These are phyloP conservation scores for Protobothrops flavoviridis DNA, from an alignment of 2,113 vertebrate genomes.

Conservation along the genomic window DNA sequence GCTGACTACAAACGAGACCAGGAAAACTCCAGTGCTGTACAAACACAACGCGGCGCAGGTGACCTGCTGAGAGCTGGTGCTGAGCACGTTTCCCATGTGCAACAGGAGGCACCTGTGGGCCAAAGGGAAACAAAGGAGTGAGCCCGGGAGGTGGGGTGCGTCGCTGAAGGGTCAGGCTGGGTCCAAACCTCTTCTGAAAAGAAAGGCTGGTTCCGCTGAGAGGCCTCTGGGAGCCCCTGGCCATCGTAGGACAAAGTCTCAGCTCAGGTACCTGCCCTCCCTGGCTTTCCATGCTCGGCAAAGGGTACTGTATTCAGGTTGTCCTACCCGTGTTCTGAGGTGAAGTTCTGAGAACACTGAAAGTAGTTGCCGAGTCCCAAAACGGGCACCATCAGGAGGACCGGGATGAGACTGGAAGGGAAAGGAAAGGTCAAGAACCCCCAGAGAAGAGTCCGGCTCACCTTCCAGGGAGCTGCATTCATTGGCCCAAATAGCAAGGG, in stretches of 20 bases:
- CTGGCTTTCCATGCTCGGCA: not conserved
- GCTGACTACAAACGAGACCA: constrained; percentile 78
- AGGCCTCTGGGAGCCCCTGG: not conserved
- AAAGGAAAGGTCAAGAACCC: constrained; percentile 5
- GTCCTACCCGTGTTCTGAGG: constrained; percentile 79
- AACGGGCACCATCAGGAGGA: constrained; percentile 82
- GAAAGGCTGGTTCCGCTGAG: not conserved
- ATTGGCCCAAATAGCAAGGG: not conserved
- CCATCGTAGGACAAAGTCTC: not conserved
- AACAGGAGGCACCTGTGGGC: constrained; percentile 80
- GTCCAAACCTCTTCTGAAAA: not conserved
- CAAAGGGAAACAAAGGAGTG: not conserved
- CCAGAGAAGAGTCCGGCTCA: fast-evolving
- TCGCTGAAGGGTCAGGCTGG: not conserved
- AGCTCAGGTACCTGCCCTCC: not conserved
- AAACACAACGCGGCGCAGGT: constrained; percentile 69
- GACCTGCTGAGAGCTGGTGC: constrained; percentile 26
- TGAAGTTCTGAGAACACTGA: constrained; percentile 81
- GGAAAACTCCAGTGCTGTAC: constrained; percentile 78
- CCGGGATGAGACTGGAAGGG: constrained; percentile 75
- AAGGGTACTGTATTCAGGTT: not conserved
- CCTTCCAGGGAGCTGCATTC: not conserved
- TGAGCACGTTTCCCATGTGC: constrained; percentile 66
- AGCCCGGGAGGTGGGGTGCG: not conserved
- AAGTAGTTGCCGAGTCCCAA: constrained; percentile 76